These are phyloP conservation scores for Meandrina meandrites DNA, from an alignment of 92 coral and sea anemone species.

Conservation along the genomic window DNA sequence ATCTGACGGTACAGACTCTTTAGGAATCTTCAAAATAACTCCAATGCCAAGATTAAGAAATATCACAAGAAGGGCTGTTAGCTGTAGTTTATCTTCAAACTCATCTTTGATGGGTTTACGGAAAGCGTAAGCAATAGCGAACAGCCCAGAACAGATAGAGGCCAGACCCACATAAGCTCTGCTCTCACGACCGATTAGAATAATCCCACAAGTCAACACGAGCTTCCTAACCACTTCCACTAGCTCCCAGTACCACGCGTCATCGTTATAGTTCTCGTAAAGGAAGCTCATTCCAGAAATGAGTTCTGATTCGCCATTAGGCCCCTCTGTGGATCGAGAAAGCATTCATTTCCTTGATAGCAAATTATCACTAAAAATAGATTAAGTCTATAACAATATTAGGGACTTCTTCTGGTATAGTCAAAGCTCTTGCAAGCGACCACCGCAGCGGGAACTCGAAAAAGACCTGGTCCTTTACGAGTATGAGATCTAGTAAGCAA, in stretches of 20 bases:
- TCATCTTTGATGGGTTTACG: conserved; percentile 45
- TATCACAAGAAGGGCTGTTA: conserved; percentile 42
- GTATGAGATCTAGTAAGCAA: too few species aligned
- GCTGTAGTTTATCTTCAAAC: conserved; percentile 50
- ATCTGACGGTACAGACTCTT: conserved; percentile 34
- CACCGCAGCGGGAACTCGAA: too few species aligned
- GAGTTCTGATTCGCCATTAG: conserved; percentile 31
- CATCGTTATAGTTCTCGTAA: conserved; percentile 57
- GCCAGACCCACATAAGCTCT: conserved; percentile 53
- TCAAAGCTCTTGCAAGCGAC: too few species aligned
- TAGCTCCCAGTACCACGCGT: conserved; percentile 68
- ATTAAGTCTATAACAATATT: neutral
- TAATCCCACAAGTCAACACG: conserved; percentile 59
- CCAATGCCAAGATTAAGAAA: conserved; percentile 52
- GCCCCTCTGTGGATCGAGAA: conserved; percentile 4
- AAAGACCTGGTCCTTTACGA: too few species aligned
- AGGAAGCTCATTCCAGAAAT: conserved; percentile 52
- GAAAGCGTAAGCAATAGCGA: conserved; percentile 42
- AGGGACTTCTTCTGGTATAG: too few species aligned
- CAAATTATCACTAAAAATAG: neutral
- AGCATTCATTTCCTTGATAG: neutral
- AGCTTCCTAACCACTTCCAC: conserved; percentile 58
- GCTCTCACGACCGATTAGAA: conserved; percentile 54
- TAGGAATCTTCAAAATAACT: conserved; percentile 42
- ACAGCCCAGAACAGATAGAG: conserved; percentile 36